Evolutionary conservation across 2,797 vertebrate genomes (phyloP), one percentile per base, ranked within the genome.

Genomic region (Argyrosomus regius): DNA sequence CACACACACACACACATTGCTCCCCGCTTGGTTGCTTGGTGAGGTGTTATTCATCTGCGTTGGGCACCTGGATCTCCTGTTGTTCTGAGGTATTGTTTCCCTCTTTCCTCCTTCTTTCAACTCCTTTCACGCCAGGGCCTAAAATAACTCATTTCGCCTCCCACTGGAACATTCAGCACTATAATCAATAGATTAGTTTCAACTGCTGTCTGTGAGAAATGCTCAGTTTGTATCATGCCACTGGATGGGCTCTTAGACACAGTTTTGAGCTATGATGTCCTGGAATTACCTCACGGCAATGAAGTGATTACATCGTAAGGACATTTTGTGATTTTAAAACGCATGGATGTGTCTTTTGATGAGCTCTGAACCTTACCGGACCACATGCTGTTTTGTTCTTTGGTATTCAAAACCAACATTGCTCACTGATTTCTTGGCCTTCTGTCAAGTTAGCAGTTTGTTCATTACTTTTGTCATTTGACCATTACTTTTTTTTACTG

Each of bases 161-260:
- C 92, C 86, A 83, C 92, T 81, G 87, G 73, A 90, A 88, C 84
- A 88, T 86, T 88, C 83, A 54, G 85, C 86, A 24, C 85, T 41
- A 72, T 81, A 91, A 93, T 93, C 91, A 90, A 93, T 92, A 90
- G 88, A 92, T 92, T 86, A 88, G 87, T 79, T 89, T 83, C 83
- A 87, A 75, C 71, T 64, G 64, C 75, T 75, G 78, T 84, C 78
- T 86, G 79, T 49, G 67, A 77, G 74, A 64, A 58, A 71, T 75
- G 58, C 72, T 69, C 61, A 1, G 49, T 62, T 26, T 66, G 50
- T 66, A 20, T 77, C 79, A 10, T 45, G 64, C 49, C 11, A 39
- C 54, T 66, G 72, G 18, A 71, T 76, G 60, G 76, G 39, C 69
- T 59, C 31, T 61, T 18, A 49, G 45, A 76, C 48, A 69, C 43